Conservation (phyloP, 1,140 invertebrate species). For the Orchesella cincta region DNA sequence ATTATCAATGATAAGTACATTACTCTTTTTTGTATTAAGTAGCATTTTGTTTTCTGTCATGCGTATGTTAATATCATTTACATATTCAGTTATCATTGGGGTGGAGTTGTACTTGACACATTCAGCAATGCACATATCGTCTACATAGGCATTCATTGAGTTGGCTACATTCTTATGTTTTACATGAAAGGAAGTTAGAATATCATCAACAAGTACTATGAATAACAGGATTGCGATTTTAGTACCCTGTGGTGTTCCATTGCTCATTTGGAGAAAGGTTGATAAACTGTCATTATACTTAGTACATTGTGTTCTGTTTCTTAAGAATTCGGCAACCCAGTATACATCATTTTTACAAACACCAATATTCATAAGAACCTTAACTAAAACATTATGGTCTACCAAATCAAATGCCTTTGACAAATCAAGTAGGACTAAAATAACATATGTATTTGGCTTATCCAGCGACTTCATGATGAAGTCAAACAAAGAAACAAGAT, state of each 20-base stretch:
- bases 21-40: not conserved
- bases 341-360: slow-evolving; percentile 17
- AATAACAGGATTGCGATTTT: slow-evolving; percentile 22
- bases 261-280: not conserved
- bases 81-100: not conserved
- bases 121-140: slow-evolving; percentile 12
- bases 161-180: not conserved
- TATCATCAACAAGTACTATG: not conserved
- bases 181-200: not conserved
- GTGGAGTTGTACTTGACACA: not conserved
- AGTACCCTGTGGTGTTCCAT: slow-evolving; percentile 31
- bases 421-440: slow-evolving; percentile 21
- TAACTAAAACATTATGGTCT: slow-evolving; percentile 26
- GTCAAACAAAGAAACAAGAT: slow-evolving; percentile 11
- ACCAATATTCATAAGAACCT: not conserved
- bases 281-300: not conserved
- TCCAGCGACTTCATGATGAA: slow-evolving; percentile 12
- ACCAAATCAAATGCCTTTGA: slow-evolving; percentile 34
- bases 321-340: slow-evolving; percentile 22
- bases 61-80: not conserved
- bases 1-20: not conserved
- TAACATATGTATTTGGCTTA: slow-evolving; percentile 2
- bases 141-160: slow-evolving; percentile 27
- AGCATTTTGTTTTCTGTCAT: not conserved
- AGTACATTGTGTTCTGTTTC: slow-evolving; percentile 16